Evolutionary conservation across 37 sponge, comb jelly and placozoan genomes (phyloP), one percentile per base, ranked within the genome.

Genomic region (Haliclona indistincta): DNA sequence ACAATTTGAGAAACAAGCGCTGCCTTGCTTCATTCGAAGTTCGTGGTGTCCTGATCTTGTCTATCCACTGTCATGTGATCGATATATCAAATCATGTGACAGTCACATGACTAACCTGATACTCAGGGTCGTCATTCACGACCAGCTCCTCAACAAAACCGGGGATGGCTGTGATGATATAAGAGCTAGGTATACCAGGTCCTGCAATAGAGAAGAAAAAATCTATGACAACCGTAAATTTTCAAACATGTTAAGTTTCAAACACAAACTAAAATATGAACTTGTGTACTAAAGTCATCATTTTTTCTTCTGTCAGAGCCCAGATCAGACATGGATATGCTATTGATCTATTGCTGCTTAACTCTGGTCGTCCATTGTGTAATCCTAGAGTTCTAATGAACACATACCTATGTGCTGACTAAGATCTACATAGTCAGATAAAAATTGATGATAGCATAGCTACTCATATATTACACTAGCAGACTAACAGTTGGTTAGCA

Each of bases 101-200:
- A 8, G 19, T 44, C 7, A 33, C 4, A 10, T 23, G 11, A 11
- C 22, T 54, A 20, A 93, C 94, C 94, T 94, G 80, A 54, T 93
- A 86, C 66, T 96, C 97, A 19, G 97, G 97, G 65, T 96, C 97
- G 43, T 93, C 91, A 39, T 93, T 89, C 25, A 96, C 83, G 4
- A 93, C 91, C 76, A 96, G 83, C 63, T 93, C 97, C 63, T 96
- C 97, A 13, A 96, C 88, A 73, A 96, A 93, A 28, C 94, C 94
- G 42, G 73, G 75, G 34, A 93, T 45, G 5, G 74, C 44, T 22
- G 34, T 67, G 23, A 64, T 37, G 0, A 36, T 45, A 49, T 38
- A 78, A 19, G 68, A 58, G 13, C 42, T 33, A 17, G 86, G 86
- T 1, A 72, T 73, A 30, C 38, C 56, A 2, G 64, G 56, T 35